phyloP scores from a whole-genome alignment of 2,113 vertebrate genomes.

The Stictonetta naevosa region DNA sequence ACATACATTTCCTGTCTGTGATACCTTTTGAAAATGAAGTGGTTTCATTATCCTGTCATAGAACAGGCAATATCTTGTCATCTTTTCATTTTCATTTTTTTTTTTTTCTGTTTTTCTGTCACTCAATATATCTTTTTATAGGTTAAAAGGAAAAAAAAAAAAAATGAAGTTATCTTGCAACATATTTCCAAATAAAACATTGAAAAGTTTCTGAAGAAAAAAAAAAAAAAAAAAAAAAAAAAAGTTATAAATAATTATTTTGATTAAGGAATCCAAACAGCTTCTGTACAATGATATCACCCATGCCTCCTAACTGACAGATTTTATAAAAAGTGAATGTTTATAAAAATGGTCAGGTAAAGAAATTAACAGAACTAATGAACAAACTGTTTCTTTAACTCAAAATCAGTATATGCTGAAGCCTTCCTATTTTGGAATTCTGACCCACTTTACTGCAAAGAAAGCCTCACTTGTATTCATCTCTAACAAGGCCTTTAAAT shows the following conservation, averaged over 20 bases:
- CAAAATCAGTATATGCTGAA: neutral
- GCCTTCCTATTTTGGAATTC: neutral
- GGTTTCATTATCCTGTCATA: neutral
- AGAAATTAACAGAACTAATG: neutral
- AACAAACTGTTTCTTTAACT: neutral
- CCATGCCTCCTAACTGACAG: fast-evolving
- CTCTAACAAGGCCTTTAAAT: neutral
- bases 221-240: neutral
- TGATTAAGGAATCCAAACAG: neutral
- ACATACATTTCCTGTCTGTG: neutral
- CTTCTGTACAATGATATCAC: neutral
- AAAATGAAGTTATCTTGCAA: neutral
- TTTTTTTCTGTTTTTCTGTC: neutral
- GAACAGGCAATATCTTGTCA: neutral
- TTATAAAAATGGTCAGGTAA: neutral
- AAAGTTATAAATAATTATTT: neutral
- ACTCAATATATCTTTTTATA: neutral
- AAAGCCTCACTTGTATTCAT: neutral
- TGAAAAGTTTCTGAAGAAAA: neutral
- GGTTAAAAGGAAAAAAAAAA: neutral
- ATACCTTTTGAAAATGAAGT: neutral
- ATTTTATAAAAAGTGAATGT: neutral
- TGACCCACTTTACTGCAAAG: neutral
- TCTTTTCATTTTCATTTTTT: neutral
- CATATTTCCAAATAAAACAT: neutral